Conservation (phyloP, 2,888 invertebrate genomes). For the Chrysopilus asiliformis region DNA sequence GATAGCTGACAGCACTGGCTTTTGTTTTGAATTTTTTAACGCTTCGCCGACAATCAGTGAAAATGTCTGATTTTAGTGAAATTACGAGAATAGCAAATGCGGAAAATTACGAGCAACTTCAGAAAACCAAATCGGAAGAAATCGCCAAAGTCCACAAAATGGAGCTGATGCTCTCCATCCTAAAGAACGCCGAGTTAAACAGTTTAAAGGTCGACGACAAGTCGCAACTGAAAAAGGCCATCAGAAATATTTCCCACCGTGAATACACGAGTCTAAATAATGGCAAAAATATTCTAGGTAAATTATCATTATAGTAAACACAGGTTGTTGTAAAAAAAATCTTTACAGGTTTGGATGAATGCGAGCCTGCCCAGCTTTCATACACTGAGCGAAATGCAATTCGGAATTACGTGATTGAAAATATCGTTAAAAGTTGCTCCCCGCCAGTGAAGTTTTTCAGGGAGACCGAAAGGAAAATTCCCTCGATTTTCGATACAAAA, state of each 20-base stretch:
- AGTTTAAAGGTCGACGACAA: conserved; percentile 13
- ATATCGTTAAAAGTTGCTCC: conserved; percentile 17
- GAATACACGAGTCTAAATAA: conserved; percentile 19
- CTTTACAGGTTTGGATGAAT: conserved; percentile 12
- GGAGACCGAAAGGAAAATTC: not conserved
- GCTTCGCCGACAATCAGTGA: too few relatives aligned
- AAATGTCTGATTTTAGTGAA: too few relatives aligned
- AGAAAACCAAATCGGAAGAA: too few relatives aligned
- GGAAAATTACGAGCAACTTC: too few relatives aligned
- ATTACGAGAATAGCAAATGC: too few relatives aligned
- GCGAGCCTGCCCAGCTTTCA: conserved; percentile 14
- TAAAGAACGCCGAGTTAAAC: too few relatives aligned
- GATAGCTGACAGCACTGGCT: too few relatives aligned
- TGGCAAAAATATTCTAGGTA: conserved; percentile 18
- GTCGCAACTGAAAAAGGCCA: conserved; percentile 17
- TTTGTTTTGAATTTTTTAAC: too few relatives aligned
- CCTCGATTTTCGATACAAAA: conserved; percentile 16
- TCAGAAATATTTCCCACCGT: conserved; percentile 18
- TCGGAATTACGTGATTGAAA: conserved; percentile 18
- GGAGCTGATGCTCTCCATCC: too few relatives aligned
- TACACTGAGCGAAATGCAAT: conserved; percentile 28
- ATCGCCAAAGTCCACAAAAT: too few relatives aligned
- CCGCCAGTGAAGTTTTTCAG: conserved; percentile 19
- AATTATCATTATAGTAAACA: not conserved
- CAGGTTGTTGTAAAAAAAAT: too few relatives aligned